Evolutionary conservation across 2,888 invertebrate species (phyloP), one percentile per base, ranked within the genome.

Genomic region (Acanthacorydalis orientalis): DNA sequence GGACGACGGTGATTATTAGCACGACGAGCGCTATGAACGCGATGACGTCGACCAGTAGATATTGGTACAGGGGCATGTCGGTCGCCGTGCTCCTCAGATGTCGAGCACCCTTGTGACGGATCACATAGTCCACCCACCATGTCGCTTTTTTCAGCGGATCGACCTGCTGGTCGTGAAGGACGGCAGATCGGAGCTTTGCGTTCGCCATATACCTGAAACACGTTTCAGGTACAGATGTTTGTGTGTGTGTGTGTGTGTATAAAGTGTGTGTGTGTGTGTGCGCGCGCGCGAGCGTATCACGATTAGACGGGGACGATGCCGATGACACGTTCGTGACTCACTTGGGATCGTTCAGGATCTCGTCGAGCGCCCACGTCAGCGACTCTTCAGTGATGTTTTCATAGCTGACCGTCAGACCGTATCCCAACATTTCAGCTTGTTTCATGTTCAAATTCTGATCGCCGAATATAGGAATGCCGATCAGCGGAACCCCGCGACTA

Each of bases 391-490:
- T 61, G 9, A 71, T 52, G 7, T 59, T 56, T 16, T 64, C 59
- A 49, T 64, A 65, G n/a, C 56, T 56, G 6, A 70, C 48, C 6
- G 55, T 57, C 7, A 63, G 49, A 1, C 63, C 67, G 43, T 61
- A 64, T 10, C 70, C 72, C 11, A 60, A 56, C 1, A 53, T 52
- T 45, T 63, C 60, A 31, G 68, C 58, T 31, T 65, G 64, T 44
- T 60, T 60, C 53, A 69, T 62, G 53, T 69, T 66, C 9, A 65
- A 59, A 46, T 63, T 60, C 52, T 72, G 70, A 49, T 72, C 70
- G 31, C 63, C 62, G 16, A 65, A 61, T 31, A 72, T 60, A 38
- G 72, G 71, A 52, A 72, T 64, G 39, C 68, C 67, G 46, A 72
- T 57, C 40, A 72, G 59, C 8, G 69, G 68, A 40, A 64, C 68